These are phyloP conservation scores for Himantopus leucocephalus DNA, from an alignment of 2,113 vertebrate species.

Conservation along the genomic window DNA sequence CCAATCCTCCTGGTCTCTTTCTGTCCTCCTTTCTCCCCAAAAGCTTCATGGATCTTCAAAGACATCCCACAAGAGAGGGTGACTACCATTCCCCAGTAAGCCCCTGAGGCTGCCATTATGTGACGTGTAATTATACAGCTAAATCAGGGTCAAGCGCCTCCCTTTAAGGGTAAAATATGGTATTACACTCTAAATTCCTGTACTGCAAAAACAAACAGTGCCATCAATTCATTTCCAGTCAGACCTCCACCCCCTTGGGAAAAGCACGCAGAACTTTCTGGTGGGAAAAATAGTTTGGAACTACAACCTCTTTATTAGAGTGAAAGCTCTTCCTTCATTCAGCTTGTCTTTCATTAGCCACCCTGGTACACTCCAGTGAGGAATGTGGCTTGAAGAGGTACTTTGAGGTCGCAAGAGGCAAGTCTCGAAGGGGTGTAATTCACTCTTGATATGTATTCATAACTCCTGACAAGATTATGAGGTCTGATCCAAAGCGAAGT, in stretches of 20 bases:
- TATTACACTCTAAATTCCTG: slow-evolving; percentile 52
- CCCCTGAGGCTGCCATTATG: neutral
- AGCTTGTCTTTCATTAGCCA: slow-evolving; percentile 15
- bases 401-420: neutral
- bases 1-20: slow-evolving; percentile 68
- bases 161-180: slow-evolving; percentile 52
- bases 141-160: neutral
- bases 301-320: slow-evolving; percentile 15
- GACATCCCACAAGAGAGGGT: slow-evolving; percentile 1
- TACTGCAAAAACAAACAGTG: slow-evolving; percentile 65
- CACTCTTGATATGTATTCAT: neutral
- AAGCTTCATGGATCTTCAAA: slow-evolving; percentile 43
- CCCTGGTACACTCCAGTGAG: neutral
- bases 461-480: neutral
- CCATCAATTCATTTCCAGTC: slow-evolving; percentile 55
- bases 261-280: slow-evolving; percentile 61
- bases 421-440: neutral
- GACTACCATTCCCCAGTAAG: neutral
- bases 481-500: neutral
- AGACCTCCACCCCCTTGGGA: slow-evolving; percentile 53
- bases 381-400: slow-evolving; percentile 18
- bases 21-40: slow-evolving; percentile 55
- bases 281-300: slow-evolving; percentile 64
- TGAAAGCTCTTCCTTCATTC: slow-evolving; percentile 27
- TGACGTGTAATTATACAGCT: neutral